phyloP scores from a whole-genome alignment of 35 echinoderm and acorn worm species.

The Chiridota heheva region DNA sequence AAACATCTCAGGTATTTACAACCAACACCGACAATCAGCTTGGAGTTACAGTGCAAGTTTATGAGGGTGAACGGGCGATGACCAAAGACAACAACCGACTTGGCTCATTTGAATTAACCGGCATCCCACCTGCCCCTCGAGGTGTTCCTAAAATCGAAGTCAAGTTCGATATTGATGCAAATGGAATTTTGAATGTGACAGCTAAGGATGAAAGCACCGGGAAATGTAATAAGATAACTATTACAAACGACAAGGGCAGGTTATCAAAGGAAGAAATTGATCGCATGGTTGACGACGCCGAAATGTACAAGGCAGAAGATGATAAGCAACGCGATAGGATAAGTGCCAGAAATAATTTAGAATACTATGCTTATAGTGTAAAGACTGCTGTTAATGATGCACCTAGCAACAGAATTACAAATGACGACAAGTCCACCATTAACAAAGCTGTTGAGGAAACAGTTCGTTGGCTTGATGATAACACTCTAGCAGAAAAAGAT shows the following conservation, averaged over 20 bases:
- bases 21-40: slow-evolving; percentile 90
- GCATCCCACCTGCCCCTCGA: slow-evolving; percentile 88
- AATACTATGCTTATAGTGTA: slow-evolving; percentile 79
- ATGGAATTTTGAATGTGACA: slow-evolving; percentile 91
- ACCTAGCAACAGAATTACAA: slow-evolving; percentile 26
- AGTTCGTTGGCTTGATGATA: slow-evolving; percentile 82
- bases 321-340: slow-evolving; percentile 61
- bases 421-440: slow-evolving; percentile 68
- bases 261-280: slow-evolving; percentile 83
- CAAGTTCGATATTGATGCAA: slow-evolving; percentile 91
- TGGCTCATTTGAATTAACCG: slow-evolving; percentile 80
- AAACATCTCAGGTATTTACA: slow-evolving; percentile 63
- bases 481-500: slow-evolving; percentile 81
- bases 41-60: slow-evolving; percentile 84
- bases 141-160: slow-evolving; percentile 96
- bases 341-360: slow-evolving; percentile 69
- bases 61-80: slow-evolving; percentile 82
- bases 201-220: slow-evolving; percentile 94
- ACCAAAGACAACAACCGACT: slow-evolving; percentile 90
- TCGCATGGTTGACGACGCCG: slow-evolving; percentile 75
- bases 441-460: slow-evolving; percentile 67
- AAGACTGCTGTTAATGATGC: slow-evolving; percentile 83
- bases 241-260: slow-evolving; percentile 92
- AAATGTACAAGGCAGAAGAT: slow-evolving; percentile 89
- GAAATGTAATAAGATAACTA: slow-evolving; percentile 75